Evolutionary conservation across 2,113 vertebrate genomes (phyloP), one percentile per base, ranked within the genome.

Genomic region (Gallinago jamesoni): DNA sequence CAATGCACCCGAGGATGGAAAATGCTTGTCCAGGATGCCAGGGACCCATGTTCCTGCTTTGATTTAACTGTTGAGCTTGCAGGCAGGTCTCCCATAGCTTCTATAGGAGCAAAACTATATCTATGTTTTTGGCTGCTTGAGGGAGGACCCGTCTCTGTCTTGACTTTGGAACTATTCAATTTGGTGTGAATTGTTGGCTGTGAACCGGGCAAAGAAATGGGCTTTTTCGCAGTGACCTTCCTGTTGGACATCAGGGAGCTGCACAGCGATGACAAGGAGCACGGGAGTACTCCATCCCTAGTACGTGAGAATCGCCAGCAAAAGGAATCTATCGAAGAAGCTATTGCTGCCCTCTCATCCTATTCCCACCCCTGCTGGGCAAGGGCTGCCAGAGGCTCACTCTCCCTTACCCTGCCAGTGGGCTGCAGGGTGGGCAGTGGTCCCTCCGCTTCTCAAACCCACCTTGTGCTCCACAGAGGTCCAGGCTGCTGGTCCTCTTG

Each of bases 351-450:
- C 8, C 6, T 55, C 66, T 66, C 39, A 37, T 11, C 15, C 19
- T 73, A 12, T 21, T 55, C 28, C 33, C 50, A 78, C 35, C 52
- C 21, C 2, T 23, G 5, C 8, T 67, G 35, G 31, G 23, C 56
- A 59, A 31, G 31, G 20, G 25, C 67, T 69, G 10, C 1, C 3
- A 21, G 35, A 28, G 11, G 16, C 10, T 57, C 16, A 1, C 55
- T 48, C 24, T 56, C 9, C 39, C 56, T 60, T 33, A 3, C n/a
- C 1, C 0, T 24, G 14, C 18, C 48, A 7, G 1, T 8, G 37
- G 18, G 45, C n/a, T 70, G n/a, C 23, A 47, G 41, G 20, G 37
- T 24, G 17, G 5, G 0, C 43, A 22, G 14, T 23, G 1, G 10
- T 62, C 50, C 55, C 53, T 62, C 15, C 10, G 6, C 35, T 63